Conservation (phyloP, 2,797 vertebrate species). For the Nothura maculosa region DNA sequence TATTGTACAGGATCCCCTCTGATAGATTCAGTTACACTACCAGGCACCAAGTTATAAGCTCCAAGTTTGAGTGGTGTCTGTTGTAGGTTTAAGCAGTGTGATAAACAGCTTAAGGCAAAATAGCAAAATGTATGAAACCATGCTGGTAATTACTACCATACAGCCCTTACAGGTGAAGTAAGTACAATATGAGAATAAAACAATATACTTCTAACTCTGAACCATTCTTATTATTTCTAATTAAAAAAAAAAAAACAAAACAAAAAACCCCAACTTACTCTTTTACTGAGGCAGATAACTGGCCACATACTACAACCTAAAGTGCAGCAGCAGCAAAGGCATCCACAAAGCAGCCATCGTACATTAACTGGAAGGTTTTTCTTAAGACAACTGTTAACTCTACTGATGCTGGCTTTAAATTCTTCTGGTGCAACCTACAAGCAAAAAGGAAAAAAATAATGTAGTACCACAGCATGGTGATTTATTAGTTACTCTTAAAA, state of each 20-base stretch:
- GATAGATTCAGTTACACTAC: background rate
- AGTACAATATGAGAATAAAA: background rate
- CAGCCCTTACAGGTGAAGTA: background rate
- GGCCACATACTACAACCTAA: constrained; percentile 99
- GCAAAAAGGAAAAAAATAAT: background rate
- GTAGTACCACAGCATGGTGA: background rate
- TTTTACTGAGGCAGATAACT: constrained; percentile 99
- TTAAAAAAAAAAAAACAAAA: constrained; percentile 5
- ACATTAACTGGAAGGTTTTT: constrained; percentile 98
- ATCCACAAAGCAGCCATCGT: constrained; percentile 97
- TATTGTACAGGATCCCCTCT: background rate
- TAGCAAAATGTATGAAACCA: background rate
- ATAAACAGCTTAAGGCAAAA: background rate
- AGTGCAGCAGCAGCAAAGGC: constrained; percentile 98
- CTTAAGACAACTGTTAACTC: constrained; percentile 96
- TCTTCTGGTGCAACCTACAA: constrained; percentile 97
- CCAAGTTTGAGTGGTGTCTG: background rate
- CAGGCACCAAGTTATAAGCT: background rate
- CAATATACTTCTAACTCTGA: background rate
- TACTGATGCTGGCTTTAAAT: constrained; percentile 97
- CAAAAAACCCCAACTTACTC: constrained; percentile 94
- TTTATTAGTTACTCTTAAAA: background rate
- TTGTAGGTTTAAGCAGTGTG: background rate
- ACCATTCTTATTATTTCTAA: background rate
- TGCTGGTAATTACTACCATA: background rate